These are phyloP conservation scores for Channa maculata DNA, from an alignment of 2,113 vertebrate species.

Conservation along the genomic window DNA sequence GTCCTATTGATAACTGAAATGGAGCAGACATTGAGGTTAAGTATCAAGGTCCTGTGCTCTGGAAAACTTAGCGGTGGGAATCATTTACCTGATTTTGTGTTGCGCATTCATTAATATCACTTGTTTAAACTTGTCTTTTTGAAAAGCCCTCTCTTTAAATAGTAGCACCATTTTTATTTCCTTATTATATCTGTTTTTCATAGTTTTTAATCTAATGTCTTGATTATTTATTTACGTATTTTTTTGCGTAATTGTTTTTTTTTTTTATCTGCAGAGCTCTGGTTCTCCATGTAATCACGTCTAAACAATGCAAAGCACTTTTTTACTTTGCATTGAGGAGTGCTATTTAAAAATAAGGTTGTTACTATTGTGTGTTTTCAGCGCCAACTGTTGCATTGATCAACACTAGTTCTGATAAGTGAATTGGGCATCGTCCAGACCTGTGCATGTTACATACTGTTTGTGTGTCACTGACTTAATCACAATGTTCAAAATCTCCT, in stretches of 20 bases:
- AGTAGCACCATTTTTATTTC: too few relatives aligned
- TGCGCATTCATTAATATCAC: constrained; percentile 1
- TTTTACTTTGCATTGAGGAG: too few relatives aligned
- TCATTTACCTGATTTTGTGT: constrained; percentile 29
- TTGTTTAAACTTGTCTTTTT: too few relatives aligned
- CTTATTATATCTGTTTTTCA: too few relatives aligned
- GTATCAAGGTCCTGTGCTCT: constrained; percentile 48
- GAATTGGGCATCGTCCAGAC: constrained; percentile 10
- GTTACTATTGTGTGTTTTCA: not conserved
- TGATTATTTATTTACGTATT: too few relatives aligned
- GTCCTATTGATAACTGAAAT: constrained; percentile 70
- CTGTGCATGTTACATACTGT: not conserved
- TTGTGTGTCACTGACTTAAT: constrained; percentile 1
- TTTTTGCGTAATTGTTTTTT: too few relatives aligned
- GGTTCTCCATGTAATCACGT: too few relatives aligned
- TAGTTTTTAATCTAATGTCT: too few relatives aligned
- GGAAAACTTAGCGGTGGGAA: constrained; percentile 36
- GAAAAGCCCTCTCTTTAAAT: too few relatives aligned
- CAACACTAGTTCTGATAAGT: constrained; percentile 20
- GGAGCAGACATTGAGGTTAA: constrained; percentile 59
- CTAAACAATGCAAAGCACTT: too few relatives aligned
- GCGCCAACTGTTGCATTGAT: constrained; percentile 7
- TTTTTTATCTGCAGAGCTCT: too few relatives aligned
- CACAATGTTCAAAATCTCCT: not conserved
- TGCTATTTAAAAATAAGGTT: too few relatives aligned